These are phyloP conservation scores for Chloroceryle inda DNA, from an alignment of 2,797 vertebrate genomes.

Conservation along the genomic window DNA sequence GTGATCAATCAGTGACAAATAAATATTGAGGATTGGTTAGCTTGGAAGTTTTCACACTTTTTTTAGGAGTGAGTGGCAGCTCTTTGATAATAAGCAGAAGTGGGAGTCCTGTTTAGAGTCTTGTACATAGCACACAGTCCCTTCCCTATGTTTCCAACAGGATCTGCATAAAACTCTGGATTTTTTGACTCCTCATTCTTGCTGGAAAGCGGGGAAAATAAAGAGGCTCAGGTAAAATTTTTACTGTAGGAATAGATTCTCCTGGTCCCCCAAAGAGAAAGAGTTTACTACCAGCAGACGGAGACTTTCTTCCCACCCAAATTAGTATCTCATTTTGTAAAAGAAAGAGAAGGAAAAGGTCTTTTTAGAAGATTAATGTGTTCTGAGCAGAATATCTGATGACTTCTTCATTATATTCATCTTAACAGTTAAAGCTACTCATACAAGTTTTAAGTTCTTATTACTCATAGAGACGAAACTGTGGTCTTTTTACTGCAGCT, in stretches of 20 bases:
- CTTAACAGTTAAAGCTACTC: neutral
- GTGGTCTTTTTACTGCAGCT: neutral
- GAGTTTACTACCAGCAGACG: neutral
- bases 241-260: neutral
- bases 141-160: neutral
- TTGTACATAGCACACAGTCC: neutral
- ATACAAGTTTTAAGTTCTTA: neutral
- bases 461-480: accelerated
- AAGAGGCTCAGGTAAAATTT: neutral
- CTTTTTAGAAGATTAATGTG: neutral
- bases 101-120: neutral
- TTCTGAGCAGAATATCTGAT: neutral
- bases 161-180: accelerated
- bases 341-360: neutral
- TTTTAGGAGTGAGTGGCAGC: neutral
- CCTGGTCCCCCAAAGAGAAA: neutral
- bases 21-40: neutral
- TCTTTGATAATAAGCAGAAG: neutral
- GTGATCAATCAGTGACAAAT: neutral
- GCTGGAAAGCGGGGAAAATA: neutral
- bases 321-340: neutral
- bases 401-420: neutral
- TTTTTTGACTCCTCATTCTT: neutral
- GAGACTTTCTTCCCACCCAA: neutral
- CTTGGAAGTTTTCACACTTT: neutral